These are phyloP conservation scores for Zosterops japonicus DNA, from an alignment of 2,113 vertebrate genomes.

Conservation along the genomic window DNA sequence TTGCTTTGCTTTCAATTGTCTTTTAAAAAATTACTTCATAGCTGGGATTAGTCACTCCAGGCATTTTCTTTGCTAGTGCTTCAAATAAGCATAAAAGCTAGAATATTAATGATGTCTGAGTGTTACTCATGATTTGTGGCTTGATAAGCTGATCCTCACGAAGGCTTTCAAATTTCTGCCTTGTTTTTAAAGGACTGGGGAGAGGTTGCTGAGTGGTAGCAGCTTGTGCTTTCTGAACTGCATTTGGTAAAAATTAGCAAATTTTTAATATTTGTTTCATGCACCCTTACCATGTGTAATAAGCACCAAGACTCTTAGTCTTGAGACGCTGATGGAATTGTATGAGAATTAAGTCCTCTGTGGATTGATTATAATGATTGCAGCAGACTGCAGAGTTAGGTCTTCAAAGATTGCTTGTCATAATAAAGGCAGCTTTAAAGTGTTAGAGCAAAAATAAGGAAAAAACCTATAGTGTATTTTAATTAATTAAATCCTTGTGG, in stretches of 20 bases:
- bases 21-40: not conserved
- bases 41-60: slow-evolving; percentile 42
- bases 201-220: not conserved
- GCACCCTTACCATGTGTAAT: not conserved
- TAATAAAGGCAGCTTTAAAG: not conserved
- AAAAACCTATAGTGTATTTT: not conserved
- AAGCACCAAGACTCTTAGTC: not conserved
- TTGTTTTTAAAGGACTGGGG: not conserved
- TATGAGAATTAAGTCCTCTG: not conserved
- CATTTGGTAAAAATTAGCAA: not conserved
- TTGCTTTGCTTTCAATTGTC: not conserved
- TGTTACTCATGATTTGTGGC: not conserved
- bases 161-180: not conserved
- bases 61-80: slow-evolving; percentile 23
- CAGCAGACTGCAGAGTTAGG: not conserved
- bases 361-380: not conserved
- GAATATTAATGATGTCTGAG: slow-evolving; percentile 1
- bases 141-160: slow-evolving; percentile 14
- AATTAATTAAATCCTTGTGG: not conserved
- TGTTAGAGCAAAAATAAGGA: not conserved
- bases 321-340: not conserved
- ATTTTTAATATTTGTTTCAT: not conserved
- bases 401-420: not conserved
- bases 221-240: not conserved
- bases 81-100: not conserved